Evolutionary conservation across 2,888 invertebrate species (phyloP), one percentile per base, ranked within the genome.

Genomic region (Meiosimyza platycephala): DNA sequence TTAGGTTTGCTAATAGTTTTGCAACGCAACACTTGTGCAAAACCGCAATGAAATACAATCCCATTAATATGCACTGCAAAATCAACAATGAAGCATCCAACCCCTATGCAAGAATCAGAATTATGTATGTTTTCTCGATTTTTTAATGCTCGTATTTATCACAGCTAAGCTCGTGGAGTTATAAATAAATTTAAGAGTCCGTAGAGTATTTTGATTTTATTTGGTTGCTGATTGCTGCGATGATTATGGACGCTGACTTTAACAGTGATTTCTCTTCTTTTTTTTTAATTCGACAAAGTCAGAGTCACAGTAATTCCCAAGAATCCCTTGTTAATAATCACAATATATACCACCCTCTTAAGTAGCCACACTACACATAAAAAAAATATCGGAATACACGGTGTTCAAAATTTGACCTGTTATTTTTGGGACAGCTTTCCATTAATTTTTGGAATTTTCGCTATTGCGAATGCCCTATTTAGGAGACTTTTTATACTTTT

Each of bases 171-270:
- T 15, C 22, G 22, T 50, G 57, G 69, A 69, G 63, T 69, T 66
- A 69, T 74, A 74, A 74, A 74, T 74, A 74, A 72, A 74, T 69
- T 72, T 72, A 72, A 75, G 72, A 65, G 74, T 75, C 74, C 74
- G 50, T 69, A 66, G 74, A 75, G 72, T 71, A 72, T 75, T 75
- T 75, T 71, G 72, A 72, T 75, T 75, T 75, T 66, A 75, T 75
- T 72, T 75, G 72, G 70, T 75, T 72, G 72, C 63, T 72, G 74
- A 72, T 75, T 72, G 66, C 67, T 16, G 72, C 63, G 63, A 22
- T 72, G 70, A 74, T 69, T 69, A 66, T 65, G 50, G 64, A 33
- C 59, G 71, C 62, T 66, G 52, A 69, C 60, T 71, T 63, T 69
- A 54, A 47, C 67, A 54, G 16, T 2, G 40, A 40, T 40, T 40